These are phyloP conservation scores for Aselliscus stoliczkanus DNA, from an alignment of 2,797 vertebrate genomes.

Conservation along the genomic window DNA sequence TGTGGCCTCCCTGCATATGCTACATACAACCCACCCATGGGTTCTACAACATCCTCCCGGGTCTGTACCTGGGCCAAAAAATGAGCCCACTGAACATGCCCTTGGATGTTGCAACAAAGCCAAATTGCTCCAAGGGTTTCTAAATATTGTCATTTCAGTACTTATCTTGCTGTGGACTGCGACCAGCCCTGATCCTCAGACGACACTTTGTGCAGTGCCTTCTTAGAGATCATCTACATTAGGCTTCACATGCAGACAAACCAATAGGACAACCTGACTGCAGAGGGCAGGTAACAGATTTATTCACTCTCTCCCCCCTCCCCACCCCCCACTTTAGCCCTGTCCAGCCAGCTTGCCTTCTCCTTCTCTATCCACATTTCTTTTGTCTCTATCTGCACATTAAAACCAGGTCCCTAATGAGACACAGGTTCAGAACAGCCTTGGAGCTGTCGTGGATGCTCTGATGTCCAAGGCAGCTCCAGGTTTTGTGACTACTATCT, in stretches of 20 bases:
- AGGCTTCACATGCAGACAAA: neutral
- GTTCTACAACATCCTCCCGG: neutral
- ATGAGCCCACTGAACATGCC: fast-evolving
- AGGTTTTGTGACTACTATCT: neutral
- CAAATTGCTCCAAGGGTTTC: neutral
- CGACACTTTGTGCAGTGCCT: fast-evolving
- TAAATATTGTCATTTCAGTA: neutral
- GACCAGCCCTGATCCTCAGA: neutral
- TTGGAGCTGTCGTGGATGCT: neutral
- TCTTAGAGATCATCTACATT: neutral
- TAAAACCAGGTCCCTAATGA: neutral
- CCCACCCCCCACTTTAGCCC: neutral
- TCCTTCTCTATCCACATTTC: neutral
- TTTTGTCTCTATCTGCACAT: neutral
- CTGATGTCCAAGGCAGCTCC: neutral
- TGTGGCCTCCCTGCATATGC: neutral
- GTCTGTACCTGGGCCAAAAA: neutral
- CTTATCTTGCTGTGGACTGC: fast-evolving
- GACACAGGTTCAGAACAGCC: neutral
- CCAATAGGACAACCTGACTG: neutral
- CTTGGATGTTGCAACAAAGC: neutral
- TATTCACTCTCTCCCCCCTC: neutral
- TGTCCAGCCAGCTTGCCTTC: neutral
- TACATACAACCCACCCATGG: fast-evolving
- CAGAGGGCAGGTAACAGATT: neutral